Conservation (phyloP, 92 coral and sea anemone genomes). For the Ricordea florida region DNA sequence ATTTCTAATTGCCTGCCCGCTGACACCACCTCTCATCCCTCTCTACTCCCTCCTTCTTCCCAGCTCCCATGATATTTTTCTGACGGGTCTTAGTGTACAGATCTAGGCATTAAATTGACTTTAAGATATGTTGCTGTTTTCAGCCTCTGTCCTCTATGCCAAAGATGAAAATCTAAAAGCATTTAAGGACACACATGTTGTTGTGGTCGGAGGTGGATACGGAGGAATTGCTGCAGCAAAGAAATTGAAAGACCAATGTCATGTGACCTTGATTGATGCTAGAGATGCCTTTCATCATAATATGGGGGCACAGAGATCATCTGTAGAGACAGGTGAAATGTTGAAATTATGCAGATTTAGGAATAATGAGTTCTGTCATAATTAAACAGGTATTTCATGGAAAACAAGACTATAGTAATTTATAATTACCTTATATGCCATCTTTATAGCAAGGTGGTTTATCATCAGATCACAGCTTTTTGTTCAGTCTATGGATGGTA, state of each 20-base stretch:
- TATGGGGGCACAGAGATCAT: conserved; percentile 97
- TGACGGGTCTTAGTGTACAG: not conserved
- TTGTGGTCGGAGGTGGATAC: conserved; percentile 89
- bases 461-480: too few relatives aligned
- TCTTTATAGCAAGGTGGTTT: too few relatives aligned
- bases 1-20: too few relatives aligned
- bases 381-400: too few relatives aligned
- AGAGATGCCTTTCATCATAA: conserved; percentile 94
- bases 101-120: not conserved
- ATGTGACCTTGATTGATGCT: conserved; percentile 89
- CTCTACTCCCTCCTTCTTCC: too few relatives aligned
- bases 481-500: too few relatives aligned
- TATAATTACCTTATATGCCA: too few relatives aligned
- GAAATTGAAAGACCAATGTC: conserved; percentile 85
- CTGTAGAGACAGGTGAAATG: conserved; percentile 78
- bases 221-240: conserved; percentile 87
- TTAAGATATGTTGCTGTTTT: not conserved
- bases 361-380: too few relatives aligned
- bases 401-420: too few relatives aligned
- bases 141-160: not conserved
- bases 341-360: too few relatives aligned
- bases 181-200: conserved; percentile 77
- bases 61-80: not conserved
- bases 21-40: too few relatives aligned
- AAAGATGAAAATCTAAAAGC: conserved; percentile 49